Evolutionary conservation across 2,113 vertebrate genomes (phyloP), one percentile per base, ranked within the genome.

Genomic region (Salvelinus sp.): DNA sequence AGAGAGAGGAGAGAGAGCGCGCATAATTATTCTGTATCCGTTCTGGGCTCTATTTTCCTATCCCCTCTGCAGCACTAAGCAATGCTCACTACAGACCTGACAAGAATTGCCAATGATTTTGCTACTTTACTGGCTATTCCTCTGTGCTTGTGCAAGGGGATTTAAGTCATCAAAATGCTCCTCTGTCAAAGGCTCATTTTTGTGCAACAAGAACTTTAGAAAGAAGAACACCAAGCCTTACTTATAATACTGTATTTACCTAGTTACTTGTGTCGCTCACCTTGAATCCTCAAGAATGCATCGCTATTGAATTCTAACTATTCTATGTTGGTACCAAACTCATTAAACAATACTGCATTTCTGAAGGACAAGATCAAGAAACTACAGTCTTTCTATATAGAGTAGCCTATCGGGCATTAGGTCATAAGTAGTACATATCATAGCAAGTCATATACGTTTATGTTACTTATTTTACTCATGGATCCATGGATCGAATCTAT

Each of bases 31-130:
- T 92, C 88, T 83, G 85, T 86, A 88, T 88, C 85, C 89, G 25
- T 91, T 84, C 81, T 79, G 80, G 69, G 57, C 88, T 44, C 38
- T 90, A 77, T 88, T 91, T 85, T 82, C 83, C 92, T 92, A 93
- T 93, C 88, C 79, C 82, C 87, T 77, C 54, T 86, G 90, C 92
- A 92, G 92, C 86, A 89, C 72, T 75, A 73, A 89, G 89, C 88
- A 85, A 88, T 89, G 88, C 89, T 86, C 83, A 88, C 79, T 77
- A 75, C 81, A 83, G 88, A 85, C 88, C 91, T 93, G 92, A 91
- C 85, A 81, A 87, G 91, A 92, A 92, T 92, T 90, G 88, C 87
- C 91, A 93, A 93, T 93, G 91, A 90, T 91, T 91, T 86, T 64
- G 81, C 85, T 76, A 80, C 83, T 88, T 84, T 86, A 76, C 86